Conservation (phyloP, 2,888 invertebrate species). For the Gymnosoma rotundatum region DNA sequence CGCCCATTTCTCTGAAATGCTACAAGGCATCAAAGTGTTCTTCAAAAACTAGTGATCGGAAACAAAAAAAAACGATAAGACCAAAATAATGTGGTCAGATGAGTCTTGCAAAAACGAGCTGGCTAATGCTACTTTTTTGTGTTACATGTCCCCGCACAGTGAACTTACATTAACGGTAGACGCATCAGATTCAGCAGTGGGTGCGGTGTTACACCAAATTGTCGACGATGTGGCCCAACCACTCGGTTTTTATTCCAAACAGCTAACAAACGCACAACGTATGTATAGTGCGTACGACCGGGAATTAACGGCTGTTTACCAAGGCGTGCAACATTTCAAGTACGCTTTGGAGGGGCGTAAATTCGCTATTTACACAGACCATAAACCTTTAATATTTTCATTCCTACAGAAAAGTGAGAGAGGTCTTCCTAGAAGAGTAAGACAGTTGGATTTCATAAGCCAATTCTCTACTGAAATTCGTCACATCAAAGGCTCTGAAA, state of each 20-base stretch:
- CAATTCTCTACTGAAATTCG: conserved; percentile 55
- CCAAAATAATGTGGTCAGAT: background rate
- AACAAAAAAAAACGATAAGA: conserved; percentile 44
- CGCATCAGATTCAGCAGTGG: conserved; percentile 33
- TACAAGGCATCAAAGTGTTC: conserved; percentile 5
- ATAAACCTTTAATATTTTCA: conserved; percentile 73
- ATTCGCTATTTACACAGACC: conserved; percentile 67
- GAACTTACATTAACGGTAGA: conserved; percentile 21
- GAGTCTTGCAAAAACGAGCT: conserved; percentile 29
- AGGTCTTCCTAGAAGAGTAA: conserved; percentile 77
- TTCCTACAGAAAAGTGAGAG: conserved; percentile 75
- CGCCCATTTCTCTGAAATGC: conserved; percentile 71
- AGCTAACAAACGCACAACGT: background rate
- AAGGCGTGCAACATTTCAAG: conserved; percentile 74
- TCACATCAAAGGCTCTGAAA: conserved; percentile 54
- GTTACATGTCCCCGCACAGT: conserved; percentile 3
- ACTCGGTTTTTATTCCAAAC: conserved; percentile 43
- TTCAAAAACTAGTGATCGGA: conserved; percentile 20
- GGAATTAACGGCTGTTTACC: conserved; percentile 79
- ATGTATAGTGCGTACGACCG: conserved; percentile 65
- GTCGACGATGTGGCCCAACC: background rate
- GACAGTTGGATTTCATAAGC: conserved; percentile 77
- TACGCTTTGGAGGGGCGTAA: conserved; percentile 61
- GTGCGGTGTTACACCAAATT: conserved; percentile 30
- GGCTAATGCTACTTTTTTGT: background rate